These are phyloP conservation scores for Nebria ingens DNA, from an alignment of 1,140 invertebrate genomes.

Conservation along the genomic window DNA sequence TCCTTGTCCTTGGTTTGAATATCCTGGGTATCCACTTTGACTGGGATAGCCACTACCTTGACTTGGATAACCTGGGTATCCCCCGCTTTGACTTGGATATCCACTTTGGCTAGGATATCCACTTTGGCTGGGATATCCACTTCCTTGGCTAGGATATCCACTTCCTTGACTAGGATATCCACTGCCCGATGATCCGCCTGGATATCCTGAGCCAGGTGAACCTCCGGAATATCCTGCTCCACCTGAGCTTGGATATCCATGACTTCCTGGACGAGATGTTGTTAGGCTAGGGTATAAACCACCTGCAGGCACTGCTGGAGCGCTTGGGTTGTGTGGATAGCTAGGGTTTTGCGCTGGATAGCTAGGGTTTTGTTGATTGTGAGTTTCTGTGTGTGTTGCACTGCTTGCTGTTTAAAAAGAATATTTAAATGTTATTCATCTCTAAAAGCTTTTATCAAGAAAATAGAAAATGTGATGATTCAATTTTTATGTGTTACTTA, in stretches of 20 bases:
- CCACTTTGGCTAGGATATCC: constrained; percentile 15
- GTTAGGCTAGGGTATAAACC: constrained; percentile 14
- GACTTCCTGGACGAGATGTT: constrained; percentile 11
- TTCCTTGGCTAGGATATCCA: constrained; percentile 15
- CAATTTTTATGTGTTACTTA: constrained; percentile 9
- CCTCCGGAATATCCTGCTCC: constrained; percentile 10
- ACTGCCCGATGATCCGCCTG: constrained; percentile 14
- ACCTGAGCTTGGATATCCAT: too few species aligned
- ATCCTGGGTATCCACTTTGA: constrained; percentile 1
- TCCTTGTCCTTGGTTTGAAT: not conserved
- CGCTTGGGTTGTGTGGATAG: not conserved
- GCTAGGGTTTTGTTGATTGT: not conserved
- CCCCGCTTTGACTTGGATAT: constrained; percentile 13
- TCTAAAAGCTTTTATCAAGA: not conserved
- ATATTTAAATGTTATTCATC: not conserved
- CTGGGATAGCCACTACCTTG: constrained; percentile 13
- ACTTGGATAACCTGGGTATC: constrained; percentile 12
- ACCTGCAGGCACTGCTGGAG: not conserved
- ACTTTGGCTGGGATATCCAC: constrained; percentile 18
- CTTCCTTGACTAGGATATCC: constrained; percentile 11
- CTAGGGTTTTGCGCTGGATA: not conserved
- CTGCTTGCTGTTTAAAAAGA: not conserved
- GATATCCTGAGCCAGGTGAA: constrained; percentile 10
- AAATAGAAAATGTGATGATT: not conserved
- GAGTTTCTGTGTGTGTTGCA: not conserved